Percentiles rank a stretch among this genome's conserved stretches.
Conservation (phyloP, 2,797 vertebrate species). For the Chromis chromis region DNA sequence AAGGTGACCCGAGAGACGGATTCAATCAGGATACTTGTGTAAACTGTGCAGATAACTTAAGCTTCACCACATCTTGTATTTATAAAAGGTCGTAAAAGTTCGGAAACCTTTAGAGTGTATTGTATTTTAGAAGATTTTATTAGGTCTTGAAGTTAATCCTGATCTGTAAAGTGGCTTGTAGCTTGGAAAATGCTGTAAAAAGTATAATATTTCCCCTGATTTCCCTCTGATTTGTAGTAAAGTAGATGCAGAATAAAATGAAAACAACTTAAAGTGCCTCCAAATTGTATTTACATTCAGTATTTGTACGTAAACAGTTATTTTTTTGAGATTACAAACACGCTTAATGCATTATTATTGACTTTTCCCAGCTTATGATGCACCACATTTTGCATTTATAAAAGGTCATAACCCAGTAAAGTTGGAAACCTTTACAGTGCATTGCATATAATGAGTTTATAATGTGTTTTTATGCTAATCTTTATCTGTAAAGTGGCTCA, state of each 20-base stretch:
- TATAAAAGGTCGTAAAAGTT: neutral
- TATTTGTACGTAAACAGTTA: neutral
- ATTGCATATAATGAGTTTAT: neutral
- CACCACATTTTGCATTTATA: neutral
- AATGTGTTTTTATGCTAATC: neutral
- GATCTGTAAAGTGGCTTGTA: neutral
- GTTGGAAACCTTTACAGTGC: neutral
- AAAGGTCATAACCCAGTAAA: neutral
- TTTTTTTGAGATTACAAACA: neutral
- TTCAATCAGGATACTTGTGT: neutral
- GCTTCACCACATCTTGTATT: neutral
- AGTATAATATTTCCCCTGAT: neutral
- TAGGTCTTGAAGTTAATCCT: neutral
- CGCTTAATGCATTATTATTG: neutral
- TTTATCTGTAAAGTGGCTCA: neutral
- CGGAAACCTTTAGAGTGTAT: neutral
- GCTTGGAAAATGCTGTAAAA: neutral
- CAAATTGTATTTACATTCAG: neutral
- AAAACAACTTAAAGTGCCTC: neutral
- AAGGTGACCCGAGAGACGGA: slow-evolving; percentile 52
- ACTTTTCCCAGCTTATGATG: neutral
- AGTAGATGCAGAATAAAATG: neutral
- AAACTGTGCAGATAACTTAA: neutral
- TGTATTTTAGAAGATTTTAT: too few relatives aligned
- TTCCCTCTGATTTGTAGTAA: neutral